These are phyloP conservation scores for Hassar affinis DNA, from an alignment of 2,113 vertebrate species.

Conservation along the genomic window DNA sequence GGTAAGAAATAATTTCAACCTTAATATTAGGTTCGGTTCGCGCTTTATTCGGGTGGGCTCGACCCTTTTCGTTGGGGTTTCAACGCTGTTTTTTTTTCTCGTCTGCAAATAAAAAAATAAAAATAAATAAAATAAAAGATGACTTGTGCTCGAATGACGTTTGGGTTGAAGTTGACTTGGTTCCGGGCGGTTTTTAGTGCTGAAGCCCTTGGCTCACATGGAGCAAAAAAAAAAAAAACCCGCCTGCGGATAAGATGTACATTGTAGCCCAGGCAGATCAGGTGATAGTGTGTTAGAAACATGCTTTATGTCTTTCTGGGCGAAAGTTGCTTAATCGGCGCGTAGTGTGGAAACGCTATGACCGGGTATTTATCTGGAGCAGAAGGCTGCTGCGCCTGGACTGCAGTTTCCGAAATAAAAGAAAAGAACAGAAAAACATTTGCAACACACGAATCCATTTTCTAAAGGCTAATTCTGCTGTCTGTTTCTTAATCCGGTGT, in stretches of 20 bases:
- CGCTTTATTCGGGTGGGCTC: conserved; percentile 50
- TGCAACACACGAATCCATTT: neutral
- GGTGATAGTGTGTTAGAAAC: neutral
- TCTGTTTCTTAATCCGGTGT: neutral
- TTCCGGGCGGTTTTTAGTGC: conserved; percentile 56
- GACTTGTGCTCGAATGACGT: conserved; percentile 73
- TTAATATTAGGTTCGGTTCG: conserved; percentile 64
- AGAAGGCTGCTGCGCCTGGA: conserved; percentile 52
- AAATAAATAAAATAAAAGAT: conserved; percentile 62
- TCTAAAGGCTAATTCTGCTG: neutral
- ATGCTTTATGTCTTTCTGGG: conserved; percentile 49
- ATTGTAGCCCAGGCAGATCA: conserved; percentile 5
- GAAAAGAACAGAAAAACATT: neutral
- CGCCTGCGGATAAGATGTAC: neutral
- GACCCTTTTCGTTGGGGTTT: conserved; percentile 50
- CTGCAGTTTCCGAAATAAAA: neutral
- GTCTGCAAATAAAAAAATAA: conserved; percentile 64
- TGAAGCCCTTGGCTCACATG: neutral
- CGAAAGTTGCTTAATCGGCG: conserved; percentile 69
- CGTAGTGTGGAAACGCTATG: conserved; percentile 48
- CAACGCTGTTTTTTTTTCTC: conserved; percentile 70
- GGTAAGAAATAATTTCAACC: conserved; percentile 76
- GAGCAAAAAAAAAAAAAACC: conserved; percentile 19
- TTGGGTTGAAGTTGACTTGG: conserved; percentile 75
- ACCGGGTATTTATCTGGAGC: conserved; percentile 58